Base-by-base conservation (phyloP, 2,888 invertebrate species). In the Muscina levida region DNA sequence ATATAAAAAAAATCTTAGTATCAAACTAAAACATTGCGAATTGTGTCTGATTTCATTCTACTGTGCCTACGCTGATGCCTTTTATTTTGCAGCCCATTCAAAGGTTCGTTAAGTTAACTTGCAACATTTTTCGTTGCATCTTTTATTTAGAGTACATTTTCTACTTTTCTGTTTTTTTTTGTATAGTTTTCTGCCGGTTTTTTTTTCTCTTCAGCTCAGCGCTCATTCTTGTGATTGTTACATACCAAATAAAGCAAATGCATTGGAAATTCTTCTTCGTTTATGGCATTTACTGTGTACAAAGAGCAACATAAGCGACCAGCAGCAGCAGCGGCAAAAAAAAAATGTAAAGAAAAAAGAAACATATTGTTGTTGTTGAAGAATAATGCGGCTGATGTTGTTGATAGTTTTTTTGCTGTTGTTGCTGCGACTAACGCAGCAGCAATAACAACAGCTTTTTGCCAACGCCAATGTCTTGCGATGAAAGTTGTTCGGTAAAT, bases 71-170 rank as follows among this genome's bases (percentile, higher is more conserved):
- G 57, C n/a, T 37, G 59, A 15, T 59, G 59, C 3, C 11, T 68
- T 59, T 68, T 70, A 65, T 26, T 19, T n/a, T 39, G n/a, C 13
- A 51, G 57, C 39, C 53, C 53, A 56, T 57, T 70, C 6, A 67
- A 72, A 76, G 37, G 39, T 73, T 77, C 76, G 79, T 79, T 82
- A 73, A 71, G 79, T 76, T 70, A 73, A 82, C 76, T 73, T 67
- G 73, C 78, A 78, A 57, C 76, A 76, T 80, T 78, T 59, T 84
- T 85, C 85, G 85, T 84, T 81, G 74, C 74, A 75, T 81, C 72
- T 81, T 81, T 77, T 75, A 72, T 73, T 80, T 77, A 71, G 66
- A 77, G 70, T 77, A 31, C 31, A 71, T 77, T 79, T 78, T 73
- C 73, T 79, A 56, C 24, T 57, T 66, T 85, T 83, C 83, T 75